Evolutionary conservation across 2,888 invertebrate species (phyloP).

Genomic region (Drosophila pseudotalamancana): DNA sequence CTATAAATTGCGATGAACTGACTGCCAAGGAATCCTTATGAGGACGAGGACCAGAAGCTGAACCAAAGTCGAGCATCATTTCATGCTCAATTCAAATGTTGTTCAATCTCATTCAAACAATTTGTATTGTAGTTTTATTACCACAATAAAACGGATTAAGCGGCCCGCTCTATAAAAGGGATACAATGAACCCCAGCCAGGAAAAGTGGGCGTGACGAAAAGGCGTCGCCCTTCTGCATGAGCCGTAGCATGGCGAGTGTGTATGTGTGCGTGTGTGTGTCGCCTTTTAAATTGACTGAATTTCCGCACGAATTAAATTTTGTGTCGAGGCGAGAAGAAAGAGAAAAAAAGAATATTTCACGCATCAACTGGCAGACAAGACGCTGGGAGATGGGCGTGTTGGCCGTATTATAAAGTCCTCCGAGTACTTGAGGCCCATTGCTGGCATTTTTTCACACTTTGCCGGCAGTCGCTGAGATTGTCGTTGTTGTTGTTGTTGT

Average conservation of each 20-base stretch:
- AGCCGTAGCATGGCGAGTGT: slow-evolving; percentile 4
- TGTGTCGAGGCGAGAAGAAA: slow-evolving; percentile 21
- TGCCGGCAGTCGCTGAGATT: background rate
- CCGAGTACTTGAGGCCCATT: slow-evolving; percentile 36
- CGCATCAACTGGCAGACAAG: slow-evolving; percentile 64
- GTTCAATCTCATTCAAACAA: slow-evolving; percentile 78
- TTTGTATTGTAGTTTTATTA: slow-evolving; percentile 79
- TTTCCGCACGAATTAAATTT: slow-evolving; percentile 80
- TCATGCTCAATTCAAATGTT: slow-evolving; percentile 77
- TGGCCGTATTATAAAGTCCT: slow-evolving; percentile 72
- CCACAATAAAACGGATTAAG: slow-evolving; percentile 79
- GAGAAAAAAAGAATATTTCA: slow-evolving; percentile 65
- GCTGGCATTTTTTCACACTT: slow-evolving; percentile 77
- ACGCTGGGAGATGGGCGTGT: slow-evolving; percentile 44
- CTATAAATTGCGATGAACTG: slow-evolving; percentile 39
- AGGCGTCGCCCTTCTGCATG: slow-evolving; percentile 35
- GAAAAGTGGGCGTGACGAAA: slow-evolving; percentile 39
- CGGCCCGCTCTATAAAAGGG: slow-evolving; percentile 51
- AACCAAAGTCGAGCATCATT: slow-evolving; percentile 59
- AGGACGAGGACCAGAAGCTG: slow-evolving; percentile 26
- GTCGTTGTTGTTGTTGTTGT: slow-evolving; percentile 25
- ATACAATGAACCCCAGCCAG: slow-evolving; percentile 69
- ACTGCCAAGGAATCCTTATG: slow-evolving; percentile 15
- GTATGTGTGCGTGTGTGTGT: slow-evolving; percentile 27
- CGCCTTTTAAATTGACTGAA: slow-evolving; percentile 73